phyloP scores from a whole-genome alignment of 2,888 invertebrate species.

The Atethmia centrago region DNA sequence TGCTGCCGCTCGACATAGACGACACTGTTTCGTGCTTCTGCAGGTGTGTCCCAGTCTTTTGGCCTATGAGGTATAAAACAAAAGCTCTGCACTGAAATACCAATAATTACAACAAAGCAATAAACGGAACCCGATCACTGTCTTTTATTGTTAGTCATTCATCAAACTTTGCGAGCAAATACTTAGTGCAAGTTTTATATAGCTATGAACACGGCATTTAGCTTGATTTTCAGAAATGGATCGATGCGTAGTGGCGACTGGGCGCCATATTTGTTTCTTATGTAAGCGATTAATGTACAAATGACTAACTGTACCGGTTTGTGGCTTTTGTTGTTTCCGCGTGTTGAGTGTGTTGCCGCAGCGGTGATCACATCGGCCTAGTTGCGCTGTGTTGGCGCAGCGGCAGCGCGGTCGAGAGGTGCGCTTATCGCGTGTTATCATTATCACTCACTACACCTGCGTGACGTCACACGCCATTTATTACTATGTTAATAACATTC shows the following conservation, averaged over 20 bases:
- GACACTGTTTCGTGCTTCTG: conserved; percentile 95
- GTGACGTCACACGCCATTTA: conserved; percentile 76
- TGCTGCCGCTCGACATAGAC: conserved; percentile 91
- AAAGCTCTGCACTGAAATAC: conserved; percentile 22
- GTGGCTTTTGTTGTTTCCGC: conserved; percentile 68
- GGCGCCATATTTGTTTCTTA: conserved; percentile 64
- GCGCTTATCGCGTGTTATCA: conserved; percentile 78
- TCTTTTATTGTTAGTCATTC: not conserved
- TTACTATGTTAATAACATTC: conserved; percentile 46
- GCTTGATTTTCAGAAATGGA: conserved; percentile 20
- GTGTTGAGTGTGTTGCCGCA: conserved; percentile 65
- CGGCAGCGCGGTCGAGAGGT: conserved; percentile 44
- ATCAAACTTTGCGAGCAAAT: not conserved
- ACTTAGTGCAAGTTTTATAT: not conserved
- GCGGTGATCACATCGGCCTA: conserved; percentile 62
- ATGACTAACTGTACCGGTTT: conserved; percentile 66
- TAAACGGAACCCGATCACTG: not conserved
- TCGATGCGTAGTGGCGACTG: conserved; percentile 32
- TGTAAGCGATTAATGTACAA: conserved; percentile 65
- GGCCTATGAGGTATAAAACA: conserved; percentile 52
- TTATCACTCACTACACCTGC: conserved; percentile 81
- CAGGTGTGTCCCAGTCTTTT: conserved; percentile 90
- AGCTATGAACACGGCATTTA: conserved; percentile 10
- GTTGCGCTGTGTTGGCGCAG: conserved; percentile 49
- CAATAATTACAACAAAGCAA: not conserved